Base-by-base conservation (phyloP, 64 coral and sea anemone species). In the Stylophora pistillata region DNA sequence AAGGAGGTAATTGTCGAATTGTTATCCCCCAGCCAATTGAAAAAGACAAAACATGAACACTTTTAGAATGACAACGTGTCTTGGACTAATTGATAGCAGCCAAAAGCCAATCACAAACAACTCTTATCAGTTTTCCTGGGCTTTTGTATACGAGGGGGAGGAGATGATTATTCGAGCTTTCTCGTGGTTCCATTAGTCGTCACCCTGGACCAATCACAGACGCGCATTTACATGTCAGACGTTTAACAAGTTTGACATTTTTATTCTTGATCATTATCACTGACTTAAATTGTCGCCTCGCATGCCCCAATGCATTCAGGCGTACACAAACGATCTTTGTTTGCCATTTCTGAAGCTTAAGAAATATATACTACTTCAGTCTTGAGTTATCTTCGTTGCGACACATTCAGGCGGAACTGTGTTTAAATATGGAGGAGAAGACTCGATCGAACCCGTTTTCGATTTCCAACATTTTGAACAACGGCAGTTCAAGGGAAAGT, bases 211-310 rank as follows among this genome's bases (percentile, higher is more conserved):
- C 95, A 97, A 97, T 97, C 95, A 97, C 70, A 58, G 73, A 53
- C 30, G 33, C 61, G 71, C 71, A 81, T 90, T 90, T 86, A 74
- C 91, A 82, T 97, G 95, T 97, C 95, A 97, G 86, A 69, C 95
- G 92, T 93, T 95, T 95, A 95, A 95, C 93, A 93, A 97, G 87
- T 89, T 89, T 97, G 95, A 97, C 95, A 88, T 97, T 97, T 97
- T 97, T 97, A 97, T 97, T 97, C 91, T 80, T 68, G 95, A 97
- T 97, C 95, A 97, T 97, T 97, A 97, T 97, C 91, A 93, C 73
- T 69, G 95, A 87, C 91, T 97, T 97, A 97, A 97, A 97, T 93
- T 88, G 95, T 97, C 91, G 84, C 91, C 95, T 93, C 95, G 92
- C 93, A 97, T 89, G 94, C 91, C 78, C 76, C 81, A 74, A 88